phyloP scores from a whole-genome alignment of 1,140 invertebrate genomes.

The Ladona fulva region DNA sequence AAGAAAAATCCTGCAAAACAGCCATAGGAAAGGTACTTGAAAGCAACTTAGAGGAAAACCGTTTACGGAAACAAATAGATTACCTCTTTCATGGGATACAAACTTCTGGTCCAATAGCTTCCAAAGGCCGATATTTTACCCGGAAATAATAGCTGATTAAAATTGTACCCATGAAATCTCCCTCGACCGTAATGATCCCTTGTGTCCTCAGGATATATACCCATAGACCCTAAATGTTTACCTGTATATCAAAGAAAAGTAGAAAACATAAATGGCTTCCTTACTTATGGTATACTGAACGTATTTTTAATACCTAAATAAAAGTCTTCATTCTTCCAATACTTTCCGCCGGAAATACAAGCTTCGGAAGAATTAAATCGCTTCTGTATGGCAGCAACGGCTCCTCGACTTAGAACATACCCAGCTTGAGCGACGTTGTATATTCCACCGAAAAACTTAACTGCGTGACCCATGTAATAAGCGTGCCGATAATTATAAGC shows the following conservation, averaged over 20 bases:
- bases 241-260: constrained; percentile 28
- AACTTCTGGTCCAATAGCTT: constrained; percentile 39
- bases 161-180: constrained; percentile 42
- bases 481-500: constrained; percentile 31
- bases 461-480: constrained; percentile 43
- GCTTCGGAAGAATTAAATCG: constrained; percentile 36
- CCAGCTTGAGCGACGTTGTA: constrained; percentile 44
- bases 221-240: constrained; percentile 37
- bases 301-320: constrained; percentile 38
- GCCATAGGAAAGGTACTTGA: too few relatives aligned
- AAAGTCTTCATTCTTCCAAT: constrained; percentile 47
- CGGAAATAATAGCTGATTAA: constrained; percentile 39
- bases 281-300: constrained; percentile 15
- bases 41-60: too few relatives aligned
- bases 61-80: neutral
- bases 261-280: constrained; percentile 1
- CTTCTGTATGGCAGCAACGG: constrained; percentile 31
- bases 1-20: too few relatives aligned
- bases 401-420: constrained; percentile 40
- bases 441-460: constrained; percentile 38
- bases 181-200: constrained; percentile 36
- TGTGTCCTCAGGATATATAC: constrained; percentile 40
- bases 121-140: constrained; percentile 32
- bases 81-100: constrained; percentile 32
- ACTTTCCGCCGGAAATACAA: constrained; percentile 38